Base-by-base conservation (phyloP, 2,797 vertebrate genomes). In the Epinephelus coioides region DNA sequence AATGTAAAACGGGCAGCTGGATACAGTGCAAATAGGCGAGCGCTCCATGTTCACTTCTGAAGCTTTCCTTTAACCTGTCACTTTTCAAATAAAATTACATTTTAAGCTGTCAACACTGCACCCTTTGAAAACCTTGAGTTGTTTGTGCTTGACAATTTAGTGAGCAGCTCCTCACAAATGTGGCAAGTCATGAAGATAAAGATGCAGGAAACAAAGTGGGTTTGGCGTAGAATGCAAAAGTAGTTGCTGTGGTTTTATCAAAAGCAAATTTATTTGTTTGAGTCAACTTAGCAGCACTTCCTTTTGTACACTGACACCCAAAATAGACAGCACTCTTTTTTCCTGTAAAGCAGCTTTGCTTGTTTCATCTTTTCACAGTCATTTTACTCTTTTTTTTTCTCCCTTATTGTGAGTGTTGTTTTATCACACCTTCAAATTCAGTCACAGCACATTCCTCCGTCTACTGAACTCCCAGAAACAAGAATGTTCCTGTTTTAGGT, bases 221-320 rank as follows among this genome's bases (percentile, higher is more conserved):
- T 95, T 95, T 95, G 93, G 92, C 93, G 90, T 95, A 92, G 94
- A 96, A 95, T 96, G 95, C 94, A 94, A 92, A 96, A 95, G 93
- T 94, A 94, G 95, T 89, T 69, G 92, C 91, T 94, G 95, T 93
- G 95, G 94, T 95, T 96, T 95, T 94, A 96, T 95, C 94, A 95
- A 96, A 96, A 96, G 95, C 92, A 92, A 91, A 93, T 94, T 89
- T 95, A 95, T 96, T 96, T 95, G 94, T 96, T 95, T 95, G 95
- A 95, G 94, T 96, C 94, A 95, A 94, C 94, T 90, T 79, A 92
- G 93, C 94, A 87, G 91, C 93, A 93, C 94, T 96, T 96, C 95
- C 95, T 95, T 95, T 95, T 93, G 91, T 94, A 90, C 91, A 90
- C 90, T 88, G 84, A 81, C 76, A 89, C 94, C 92, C 85, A 93